Conservation (phyloP, 2,888 invertebrate genomes). For the Brenthis ino region DNA sequence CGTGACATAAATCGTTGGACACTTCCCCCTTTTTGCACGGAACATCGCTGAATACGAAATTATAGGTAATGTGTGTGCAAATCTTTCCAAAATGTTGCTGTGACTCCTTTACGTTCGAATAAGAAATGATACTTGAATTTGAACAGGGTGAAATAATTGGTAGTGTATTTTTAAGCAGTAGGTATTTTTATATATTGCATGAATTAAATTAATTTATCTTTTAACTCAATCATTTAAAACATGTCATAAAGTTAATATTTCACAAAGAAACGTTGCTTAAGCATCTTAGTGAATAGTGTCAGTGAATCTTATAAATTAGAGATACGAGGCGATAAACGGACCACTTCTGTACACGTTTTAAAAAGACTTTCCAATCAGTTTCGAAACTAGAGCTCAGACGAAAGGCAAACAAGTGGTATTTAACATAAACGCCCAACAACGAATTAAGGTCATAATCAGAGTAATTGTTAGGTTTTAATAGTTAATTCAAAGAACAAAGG, state of each 20-base stretch:
- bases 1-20: conserved; percentile 36
- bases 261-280: too few species aligned
- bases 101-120: neutral
- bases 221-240: too few species aligned
- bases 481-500: conserved; percentile 24
- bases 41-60: conserved; percentile 32
- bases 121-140: conserved; percentile 1
- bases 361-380: conserved; percentile 39
- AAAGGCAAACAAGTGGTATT: conserved; percentile 40
- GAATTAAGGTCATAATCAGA: conserved; percentile 37
- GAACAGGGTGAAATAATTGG: too few species aligned
- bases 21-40: conserved; percentile 33
- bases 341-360: conserved; percentile 21
- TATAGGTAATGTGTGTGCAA: conserved; percentile 19
- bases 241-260: too few species aligned
- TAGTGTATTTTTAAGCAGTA: neutral
- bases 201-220: too few species aligned
- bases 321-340: conserved; percentile 4
- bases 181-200: neutral
- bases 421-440: conserved; percentile 33
- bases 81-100: conserved; percentile 14
- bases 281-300: too few species aligned
- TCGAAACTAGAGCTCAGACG: conserved; percentile 38
- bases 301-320: neutral
- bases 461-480: conserved; percentile 34